Base-by-base conservation (phyloP, 2,888 invertebrate species). In the Dynastes maya region DNA sequence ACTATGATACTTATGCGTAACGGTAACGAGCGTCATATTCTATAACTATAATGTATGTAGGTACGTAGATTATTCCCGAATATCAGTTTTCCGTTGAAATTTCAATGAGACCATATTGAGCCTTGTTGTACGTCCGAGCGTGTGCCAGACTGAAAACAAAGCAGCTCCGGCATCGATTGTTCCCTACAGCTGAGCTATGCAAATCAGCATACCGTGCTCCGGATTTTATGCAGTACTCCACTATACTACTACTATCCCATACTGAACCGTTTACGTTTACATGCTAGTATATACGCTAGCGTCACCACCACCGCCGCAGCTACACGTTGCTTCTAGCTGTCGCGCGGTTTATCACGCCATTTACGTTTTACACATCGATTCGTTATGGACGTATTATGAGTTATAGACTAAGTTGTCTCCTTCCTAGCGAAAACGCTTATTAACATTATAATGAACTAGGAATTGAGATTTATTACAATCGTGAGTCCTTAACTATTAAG, bases 171-270 rank as follows among this genome's bases (percentile, higher is more conserved):
- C 79, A 88, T 88, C 88, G 88, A 88, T 88, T 88, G 88, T 88
- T 86, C 84, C 68, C 86, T 87, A 86, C 88, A 88, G 88, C 88
- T 89, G 89, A 88, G 89, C 88, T 88, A 89, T 89, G 89, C 88
- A 89, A 89, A 89, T 89, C 87, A 89, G 87, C 85, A 83, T 84
- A 86, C 86, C 87, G 87, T 88, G 89, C 87, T 89, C 89, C 85
- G 88, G 88, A 89, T 89, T 89, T 89, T 89, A 89, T 89, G 88
- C 89, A 85, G 80, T 80, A 80, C 81, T 80, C 79, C 76, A 76
- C 82, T 77, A 68, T 76, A 76, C 71, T 70, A 63, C 77, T 45
- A 71, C 70, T 70, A 68, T 68, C 77, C 58, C 68, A 77, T 77
- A 68, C 77, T 49, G 68, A 53, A 58, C 61, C 77, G 77, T 58